Evolutionary conservation across 2,797 vertebrate species (phyloP).

Genomic region (Leptoclinus maculatus): DNA sequence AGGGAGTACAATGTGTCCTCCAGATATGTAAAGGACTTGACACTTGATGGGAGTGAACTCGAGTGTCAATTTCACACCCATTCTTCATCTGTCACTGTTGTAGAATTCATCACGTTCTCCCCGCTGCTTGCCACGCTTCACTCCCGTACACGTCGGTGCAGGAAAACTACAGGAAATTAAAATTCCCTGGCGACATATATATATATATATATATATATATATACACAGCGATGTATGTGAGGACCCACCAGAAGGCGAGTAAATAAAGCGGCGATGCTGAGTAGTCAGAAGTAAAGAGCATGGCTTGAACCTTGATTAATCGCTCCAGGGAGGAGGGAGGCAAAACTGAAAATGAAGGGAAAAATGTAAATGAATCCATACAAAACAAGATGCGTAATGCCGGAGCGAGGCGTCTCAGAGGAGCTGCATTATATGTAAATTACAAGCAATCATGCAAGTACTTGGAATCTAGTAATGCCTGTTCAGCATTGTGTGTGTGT

Average conservation of each 20-base stretch:
- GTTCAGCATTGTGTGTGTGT: not conserved
- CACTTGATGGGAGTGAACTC: slow-evolving; percentile 16
- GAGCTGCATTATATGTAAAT: slow-evolving; percentile 27
- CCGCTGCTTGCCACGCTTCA: slow-evolving; percentile 32
- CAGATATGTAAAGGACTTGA: slow-evolving; percentile 28
- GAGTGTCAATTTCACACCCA: slow-evolving; percentile 34
- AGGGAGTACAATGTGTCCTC: slow-evolving; percentile 19
- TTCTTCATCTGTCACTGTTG: slow-evolving; percentile 44
- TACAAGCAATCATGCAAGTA: slow-evolving; percentile 10
- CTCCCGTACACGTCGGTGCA: slow-evolving; percentile 1
- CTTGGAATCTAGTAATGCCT: not conserved
- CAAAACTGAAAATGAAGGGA: slow-evolving; percentile 30
- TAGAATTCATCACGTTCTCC: slow-evolving; percentile 42
- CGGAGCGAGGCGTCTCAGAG: slow-evolving; percentile 20
- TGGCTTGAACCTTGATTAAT: slow-evolving; percentile 54
- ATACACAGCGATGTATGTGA: slow-evolving; percentile 31
- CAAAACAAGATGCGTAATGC: slow-evolving; percentile 35
- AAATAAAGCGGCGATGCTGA: slow-evolving; percentile 46
- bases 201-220: too few relatives aligned
- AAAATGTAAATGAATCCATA: slow-evolving; percentile 33
- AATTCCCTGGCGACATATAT: slow-evolving; percentile 46
- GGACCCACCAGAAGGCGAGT: slow-evolving; percentile 53
- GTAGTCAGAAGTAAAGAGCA: slow-evolving; percentile 29
- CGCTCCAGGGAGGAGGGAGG: slow-evolving; percentile 37
- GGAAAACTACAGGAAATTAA: slow-evolving; percentile 71